phyloP scores from a whole-genome alignment of 1,140 invertebrate genomes.

The Cepaea nemoralis region DNA sequence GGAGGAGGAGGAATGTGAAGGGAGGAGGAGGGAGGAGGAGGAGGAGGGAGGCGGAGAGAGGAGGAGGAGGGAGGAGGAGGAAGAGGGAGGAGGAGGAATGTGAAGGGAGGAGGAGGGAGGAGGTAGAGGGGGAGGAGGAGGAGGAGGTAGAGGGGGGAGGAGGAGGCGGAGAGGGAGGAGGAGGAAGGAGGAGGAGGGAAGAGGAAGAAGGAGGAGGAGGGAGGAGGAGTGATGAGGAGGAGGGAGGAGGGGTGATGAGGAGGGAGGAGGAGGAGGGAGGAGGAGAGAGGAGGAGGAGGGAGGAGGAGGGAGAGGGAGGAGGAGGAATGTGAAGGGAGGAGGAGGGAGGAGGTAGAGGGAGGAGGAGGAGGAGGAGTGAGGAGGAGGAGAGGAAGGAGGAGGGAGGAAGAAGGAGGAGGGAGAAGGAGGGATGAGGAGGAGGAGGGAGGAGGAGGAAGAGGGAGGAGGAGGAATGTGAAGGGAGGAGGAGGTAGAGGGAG shows the following conservation, averaged over 20 bases:
- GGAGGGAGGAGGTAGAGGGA: not conserved
- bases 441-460: not conserved
- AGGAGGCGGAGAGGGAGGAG: no score
- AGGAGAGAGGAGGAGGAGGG: not conserved
- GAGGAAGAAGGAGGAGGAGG: not conserved
- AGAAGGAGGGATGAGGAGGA: no score
- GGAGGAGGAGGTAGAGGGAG: no score
- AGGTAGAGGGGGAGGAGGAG: not conserved
- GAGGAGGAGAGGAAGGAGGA: not conserved
- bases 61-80: not conserved
- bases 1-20: no score
- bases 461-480: not conserved
- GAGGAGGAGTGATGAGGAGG: no score
- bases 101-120: not conserved
- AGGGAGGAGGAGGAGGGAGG: not conserved
- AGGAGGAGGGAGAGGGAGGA: not conserved
- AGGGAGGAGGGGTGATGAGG: no score
- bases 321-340: no score
- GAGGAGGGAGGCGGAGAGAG: no score
- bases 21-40: no score
- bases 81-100: not conserved
- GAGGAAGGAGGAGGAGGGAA: not conserved
- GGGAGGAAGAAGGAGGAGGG: not conserved
- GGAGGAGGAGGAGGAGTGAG: no score
- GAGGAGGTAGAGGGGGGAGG: conserved; percentile 21